phyloP scores from a whole-genome alignment of 2,113 vertebrate genomes.

The Chionodraco myersi region DNA sequence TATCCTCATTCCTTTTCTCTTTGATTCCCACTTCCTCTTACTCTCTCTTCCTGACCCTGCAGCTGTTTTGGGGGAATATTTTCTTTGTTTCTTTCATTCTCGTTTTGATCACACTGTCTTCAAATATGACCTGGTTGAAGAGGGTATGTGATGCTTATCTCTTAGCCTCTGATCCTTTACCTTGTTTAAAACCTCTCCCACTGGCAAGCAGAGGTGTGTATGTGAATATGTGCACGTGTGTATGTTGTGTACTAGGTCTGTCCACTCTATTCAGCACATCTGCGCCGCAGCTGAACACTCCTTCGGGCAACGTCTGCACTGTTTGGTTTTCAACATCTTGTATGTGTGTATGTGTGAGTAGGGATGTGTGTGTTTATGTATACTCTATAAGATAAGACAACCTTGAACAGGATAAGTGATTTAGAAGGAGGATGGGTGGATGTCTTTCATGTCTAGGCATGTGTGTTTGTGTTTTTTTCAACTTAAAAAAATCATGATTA shows the following conservation, averaged over 20 bases:
- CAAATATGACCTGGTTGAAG: constrained; percentile 43
- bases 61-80: constrained; percentile 56
- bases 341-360: constrained; percentile 42
- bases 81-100: constrained; percentile 44
- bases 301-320: constrained; percentile 72
- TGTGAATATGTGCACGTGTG: constrained; percentile 50
- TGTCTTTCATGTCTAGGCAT: constrained; percentile 52
- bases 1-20: constrained; percentile 62
- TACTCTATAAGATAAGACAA: constrained; percentile 56
- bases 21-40: constrained; percentile 69
- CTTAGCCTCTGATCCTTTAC: constrained; percentile 39
- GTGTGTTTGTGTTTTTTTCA: constrained; percentile 5
- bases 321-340: constrained; percentile 73
- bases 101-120: constrained; percentile 42
- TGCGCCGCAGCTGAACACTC: constrained; percentile 79
- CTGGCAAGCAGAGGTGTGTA: constrained; percentile 22
- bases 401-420: constrained; percentile 48
- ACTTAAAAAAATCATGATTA: constrained; percentile 29
- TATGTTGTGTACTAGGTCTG: constrained; percentile 50
- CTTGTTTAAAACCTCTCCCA: constrained; percentile 34
- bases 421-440: constrained; percentile 42
- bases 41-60: constrained; percentile 60
- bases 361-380: constrained; percentile 55
- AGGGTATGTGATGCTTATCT: constrained; percentile 41
- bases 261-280: constrained; percentile 75